Percentiles rank a stretch among this genome's conserved stretches.
Conservation (phyloP, 92 coral and sea anemone species). For the Blastomussa wellsi region DNA sequence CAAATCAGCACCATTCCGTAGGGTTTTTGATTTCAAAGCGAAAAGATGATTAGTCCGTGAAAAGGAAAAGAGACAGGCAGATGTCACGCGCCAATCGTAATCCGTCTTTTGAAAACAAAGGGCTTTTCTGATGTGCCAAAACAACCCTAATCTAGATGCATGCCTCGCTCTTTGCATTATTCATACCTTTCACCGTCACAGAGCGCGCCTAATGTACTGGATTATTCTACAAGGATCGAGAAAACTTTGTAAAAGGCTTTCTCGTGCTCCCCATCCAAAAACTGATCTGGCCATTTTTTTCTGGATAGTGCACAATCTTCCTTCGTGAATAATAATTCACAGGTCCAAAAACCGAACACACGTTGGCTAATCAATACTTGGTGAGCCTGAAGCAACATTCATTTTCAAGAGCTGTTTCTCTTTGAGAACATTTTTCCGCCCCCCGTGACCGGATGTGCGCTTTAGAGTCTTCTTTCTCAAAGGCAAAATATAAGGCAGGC, state of each 20-base stretch:
- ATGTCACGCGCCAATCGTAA: constrained; percentile 51
- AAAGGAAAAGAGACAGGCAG: constrained; percentile 31
- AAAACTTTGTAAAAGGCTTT: neutral
- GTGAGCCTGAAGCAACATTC: neutral
- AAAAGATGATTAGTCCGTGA: neutral
- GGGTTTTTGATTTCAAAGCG: neutral
- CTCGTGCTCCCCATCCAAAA: neutral
- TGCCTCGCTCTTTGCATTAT: constrained; percentile 44
- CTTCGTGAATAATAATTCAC: neutral
- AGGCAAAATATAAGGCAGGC: constrained; percentile 15
- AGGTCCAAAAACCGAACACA: neutral
- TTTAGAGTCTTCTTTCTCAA: neutral
- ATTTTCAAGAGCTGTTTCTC: constrained; percentile 2
- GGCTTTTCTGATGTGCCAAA: constrained; percentile 38
- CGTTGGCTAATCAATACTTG: neutral
- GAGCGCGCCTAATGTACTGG: neutral
- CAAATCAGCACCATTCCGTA: neutral
- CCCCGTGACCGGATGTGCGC: constrained; percentile 38
- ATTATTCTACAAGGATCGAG: constrained; percentile 13
- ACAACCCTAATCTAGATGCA: constrained; percentile 34
- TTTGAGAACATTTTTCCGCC: neutral
- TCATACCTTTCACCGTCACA: constrained; percentile 21
- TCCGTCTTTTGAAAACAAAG: constrained; percentile 33
- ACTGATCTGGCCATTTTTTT: neutral
- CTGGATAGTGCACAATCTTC: neutral